A percentile compares a stretch with the other conserved stretches of the same genome.
These are phyloP conservation scores for Parthenolecanium corni DNA, from an alignment of 2,888 invertebrate genomes.

Conservation along the genomic window DNA sequence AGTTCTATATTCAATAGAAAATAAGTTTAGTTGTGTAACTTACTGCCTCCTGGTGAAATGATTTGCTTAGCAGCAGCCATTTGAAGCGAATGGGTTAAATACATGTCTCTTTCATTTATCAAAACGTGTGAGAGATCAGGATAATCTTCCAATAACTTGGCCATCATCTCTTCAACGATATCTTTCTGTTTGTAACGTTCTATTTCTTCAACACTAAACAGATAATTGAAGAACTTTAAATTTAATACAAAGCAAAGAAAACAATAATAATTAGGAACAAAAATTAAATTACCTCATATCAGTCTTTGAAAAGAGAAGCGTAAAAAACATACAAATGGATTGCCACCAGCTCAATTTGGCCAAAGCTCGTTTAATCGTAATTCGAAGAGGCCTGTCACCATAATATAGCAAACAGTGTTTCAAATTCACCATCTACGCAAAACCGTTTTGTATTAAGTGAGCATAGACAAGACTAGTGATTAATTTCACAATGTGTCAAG, in stretches of 20 bases:
- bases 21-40: no score
- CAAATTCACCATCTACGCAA: slow-evolving; percentile 56
- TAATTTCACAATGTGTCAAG: slow-evolving; percentile 24
- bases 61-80: slow-evolving; percentile 45
- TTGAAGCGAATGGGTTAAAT: slow-evolving; percentile 77
- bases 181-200: slow-evolving; percentile 88
- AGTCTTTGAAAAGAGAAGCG: slow-evolving; percentile 66
- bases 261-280: slow-evolving; percentile 7
- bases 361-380: slow-evolving; percentile 82
- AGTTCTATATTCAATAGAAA: no score
- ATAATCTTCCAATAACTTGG: slow-evolving; percentile 86
- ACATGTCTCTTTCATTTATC: slow-evolving; percentile 85
- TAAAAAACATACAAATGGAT: slow-evolving; percentile 73
- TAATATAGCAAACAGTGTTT: slow-evolving; percentile 74
- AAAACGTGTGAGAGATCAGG: slow-evolving; percentile 85
- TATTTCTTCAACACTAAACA: slow-evolving; percentile 72
- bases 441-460: slow-evolving; percentile 29
- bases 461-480: not conserved
- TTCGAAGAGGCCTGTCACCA: slow-evolving; percentile 86
- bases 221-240: not conserved
- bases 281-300: slow-evolving; percentile 50
- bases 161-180: slow-evolving; percentile 78
- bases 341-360: slow-evolving; percentile 79
- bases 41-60: no score
- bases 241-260: slow-evolving; percentile 25